A percentile compares a stretch with the other conserved stretches of the same genome.
These are phyloP conservation scores for Anastrepha ludens DNA, from an alignment of 1,140 invertebrate genomes.

Conservation along the genomic window DNA sequence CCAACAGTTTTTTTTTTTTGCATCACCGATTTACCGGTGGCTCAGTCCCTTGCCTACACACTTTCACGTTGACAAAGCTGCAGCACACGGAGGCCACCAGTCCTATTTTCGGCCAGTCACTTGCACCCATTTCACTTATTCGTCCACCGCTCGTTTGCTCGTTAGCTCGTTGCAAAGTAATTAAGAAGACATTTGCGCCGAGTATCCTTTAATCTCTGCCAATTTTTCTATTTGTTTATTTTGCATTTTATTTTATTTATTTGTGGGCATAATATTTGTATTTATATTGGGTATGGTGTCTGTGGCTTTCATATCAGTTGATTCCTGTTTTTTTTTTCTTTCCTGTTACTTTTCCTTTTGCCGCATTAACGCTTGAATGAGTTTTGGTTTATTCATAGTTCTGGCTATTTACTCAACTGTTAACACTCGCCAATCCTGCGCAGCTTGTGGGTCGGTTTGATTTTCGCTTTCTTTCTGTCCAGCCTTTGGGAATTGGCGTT, in stretches of 20 bases:
- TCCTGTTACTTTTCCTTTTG: conserved; percentile 14
- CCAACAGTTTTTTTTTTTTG: background rate
- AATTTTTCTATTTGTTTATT: conserved; percentile 64
- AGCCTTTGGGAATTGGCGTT: conserved; percentile 49
- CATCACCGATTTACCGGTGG: background rate
- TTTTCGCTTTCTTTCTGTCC: conserved; percentile 4
- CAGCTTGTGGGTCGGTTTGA: background rate
- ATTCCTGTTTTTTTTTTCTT: background rate
- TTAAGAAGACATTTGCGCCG: conserved; percentile 73
- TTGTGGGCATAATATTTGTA: background rate
- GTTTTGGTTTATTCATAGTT: conserved; percentile 48
- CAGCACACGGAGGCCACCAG: background rate
- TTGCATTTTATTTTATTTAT: conserved; percentile 31
- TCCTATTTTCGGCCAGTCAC: background rate
- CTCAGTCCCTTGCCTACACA: background rate
- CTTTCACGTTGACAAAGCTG: background rate
- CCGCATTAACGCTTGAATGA: conserved; percentile 49
- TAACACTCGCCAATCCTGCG: background rate
- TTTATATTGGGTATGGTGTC: background rate
- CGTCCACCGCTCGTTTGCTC: conserved; percentile 6
- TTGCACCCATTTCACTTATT: background rate
- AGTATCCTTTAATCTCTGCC: conserved; percentile 73
- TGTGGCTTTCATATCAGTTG: background rate
- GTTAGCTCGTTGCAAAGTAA: conserved; percentile 67
- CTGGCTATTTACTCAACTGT: conserved; percentile 39